Conservation (phyloP, 2,888 invertebrate genomes). For the Plagiodera versicolora region DNA sequence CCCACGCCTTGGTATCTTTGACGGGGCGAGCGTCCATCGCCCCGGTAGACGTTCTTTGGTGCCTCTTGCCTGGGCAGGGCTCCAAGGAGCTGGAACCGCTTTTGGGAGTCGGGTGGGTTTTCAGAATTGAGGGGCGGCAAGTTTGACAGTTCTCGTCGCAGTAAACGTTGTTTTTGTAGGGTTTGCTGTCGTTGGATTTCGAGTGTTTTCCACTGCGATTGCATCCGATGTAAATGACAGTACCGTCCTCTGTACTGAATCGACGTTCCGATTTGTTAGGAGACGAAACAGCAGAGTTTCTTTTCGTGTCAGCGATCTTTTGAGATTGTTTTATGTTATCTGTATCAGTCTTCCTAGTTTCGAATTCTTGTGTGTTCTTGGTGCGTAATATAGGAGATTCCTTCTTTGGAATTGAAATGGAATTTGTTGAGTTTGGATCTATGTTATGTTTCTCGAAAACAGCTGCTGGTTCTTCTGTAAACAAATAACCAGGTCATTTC, state of each 20-base stretch:
- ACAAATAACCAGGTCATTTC: no score
- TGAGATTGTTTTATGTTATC: neutral
- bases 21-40: slow-evolving; percentile 17
- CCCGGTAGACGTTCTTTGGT: neutral
- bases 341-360: neutral
- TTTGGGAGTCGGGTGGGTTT: slow-evolving; percentile 1
- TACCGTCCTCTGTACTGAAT: neutral
- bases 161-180: neutral
- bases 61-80: neutral
- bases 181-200: neutral
- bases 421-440: no score
- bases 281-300: neutral
- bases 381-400: neutral
- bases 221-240: neutral
- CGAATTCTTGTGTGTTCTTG: neutral
- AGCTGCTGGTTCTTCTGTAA: no score
- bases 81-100: slow-evolving; percentile 2
- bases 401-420: neutral
- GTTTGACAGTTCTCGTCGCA: slow-evolving; percentile 20
- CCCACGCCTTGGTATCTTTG: slow-evolving; percentile 3
- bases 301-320: neutral
- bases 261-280: neutral
- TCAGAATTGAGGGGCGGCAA: slow-evolving; percentile 17
- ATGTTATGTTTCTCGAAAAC: no score
- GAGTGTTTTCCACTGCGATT: neutral